Evolutionary conservation across 2,888 invertebrate species (phyloP).

Genomic region (Choreutis nemorana): DNA sequence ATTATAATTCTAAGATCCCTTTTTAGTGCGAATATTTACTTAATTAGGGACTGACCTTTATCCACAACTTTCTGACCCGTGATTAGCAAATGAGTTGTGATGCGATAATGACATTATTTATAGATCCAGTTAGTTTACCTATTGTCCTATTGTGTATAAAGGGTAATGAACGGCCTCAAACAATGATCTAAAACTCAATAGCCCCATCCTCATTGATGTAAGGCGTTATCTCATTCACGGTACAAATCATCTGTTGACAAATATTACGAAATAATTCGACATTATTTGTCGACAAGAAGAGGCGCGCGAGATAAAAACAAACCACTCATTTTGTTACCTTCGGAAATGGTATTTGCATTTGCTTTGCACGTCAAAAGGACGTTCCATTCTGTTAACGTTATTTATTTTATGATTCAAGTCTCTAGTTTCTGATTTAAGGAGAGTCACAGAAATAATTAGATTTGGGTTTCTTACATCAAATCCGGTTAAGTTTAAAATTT

Average conservation of each 20-base stretch:
- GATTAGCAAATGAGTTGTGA: slow-evolving; percentile 24
- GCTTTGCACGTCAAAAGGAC: too few species aligned
- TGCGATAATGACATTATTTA: slow-evolving; percentile 19
- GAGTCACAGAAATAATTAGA: too few species aligned
- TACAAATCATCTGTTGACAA: slow-evolving; percentile 28
- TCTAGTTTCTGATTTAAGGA: too few species aligned
- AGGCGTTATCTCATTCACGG: slow-evolving; percentile 19
- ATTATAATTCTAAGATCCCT: too few species aligned
- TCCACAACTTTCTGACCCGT: too few species aligned
- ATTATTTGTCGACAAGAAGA: slow-evolving; percentile 20
- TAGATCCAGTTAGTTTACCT: slow-evolving; percentile 10
- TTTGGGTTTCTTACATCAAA: too few species aligned
- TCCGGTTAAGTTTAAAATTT: too few species aligned
- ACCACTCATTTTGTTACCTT: slow-evolving; percentile 1
- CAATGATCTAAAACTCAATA: slow-evolving; percentile 18
- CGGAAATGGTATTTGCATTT: too few species aligned
- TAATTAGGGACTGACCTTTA: too few species aligned
- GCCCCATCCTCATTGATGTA: slow-evolving; percentile 8
- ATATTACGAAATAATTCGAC: slow-evolving; percentile 24
- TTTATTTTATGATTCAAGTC: too few species aligned
- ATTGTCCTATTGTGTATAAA: slow-evolving; percentile 15
- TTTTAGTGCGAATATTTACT: too few species aligned
- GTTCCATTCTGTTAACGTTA: too few species aligned
- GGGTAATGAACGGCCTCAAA: slow-evolving; percentile 12
- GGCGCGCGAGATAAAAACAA: neutral